phyloP scores from a whole-genome alignment of 2,113 vertebrate species.

The Poicephalus meyeri region DNA sequence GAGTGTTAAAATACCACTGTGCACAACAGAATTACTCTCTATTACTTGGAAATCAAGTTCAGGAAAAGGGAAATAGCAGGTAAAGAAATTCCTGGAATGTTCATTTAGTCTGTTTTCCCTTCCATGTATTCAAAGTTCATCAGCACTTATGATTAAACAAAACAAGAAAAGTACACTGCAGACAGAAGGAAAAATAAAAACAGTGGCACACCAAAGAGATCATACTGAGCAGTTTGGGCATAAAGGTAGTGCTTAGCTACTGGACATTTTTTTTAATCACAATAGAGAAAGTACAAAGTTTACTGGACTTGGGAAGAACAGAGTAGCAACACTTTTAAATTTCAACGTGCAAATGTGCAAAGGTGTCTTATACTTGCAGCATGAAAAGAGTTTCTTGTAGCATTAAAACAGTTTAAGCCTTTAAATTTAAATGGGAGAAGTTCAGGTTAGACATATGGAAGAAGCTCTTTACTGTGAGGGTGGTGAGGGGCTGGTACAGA shows the following conservation, averaged over 20 bases:
- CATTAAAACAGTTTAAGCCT: neutral
- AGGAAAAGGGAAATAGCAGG: neutral
- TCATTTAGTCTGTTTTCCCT: neutral
- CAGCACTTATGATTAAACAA: neutral
- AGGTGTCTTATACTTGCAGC: neutral
- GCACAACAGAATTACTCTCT: neutral
- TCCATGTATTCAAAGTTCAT: neutral
- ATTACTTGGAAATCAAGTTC: neutral
- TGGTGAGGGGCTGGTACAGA: neutral
- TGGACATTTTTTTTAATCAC: neutral
- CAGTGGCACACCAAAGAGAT: accelerated
- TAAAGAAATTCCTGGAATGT: neutral
- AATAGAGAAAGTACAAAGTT: neutral
- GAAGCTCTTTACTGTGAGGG: neutral
- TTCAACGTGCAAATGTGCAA: neutral
- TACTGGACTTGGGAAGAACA: neutral
- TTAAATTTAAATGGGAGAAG: neutral
- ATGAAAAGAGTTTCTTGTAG: neutral
- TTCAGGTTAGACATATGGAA: neutral
- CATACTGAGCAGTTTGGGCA: neutral
- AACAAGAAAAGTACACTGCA: neutral
- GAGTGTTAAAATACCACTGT: neutral
- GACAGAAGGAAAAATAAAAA: neutral
- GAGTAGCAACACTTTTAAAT: neutral
- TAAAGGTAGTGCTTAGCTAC: neutral